Evolutionary conservation across 2,888 invertebrate species (phyloP).

Genomic region (Apeira syringaria): DNA sequence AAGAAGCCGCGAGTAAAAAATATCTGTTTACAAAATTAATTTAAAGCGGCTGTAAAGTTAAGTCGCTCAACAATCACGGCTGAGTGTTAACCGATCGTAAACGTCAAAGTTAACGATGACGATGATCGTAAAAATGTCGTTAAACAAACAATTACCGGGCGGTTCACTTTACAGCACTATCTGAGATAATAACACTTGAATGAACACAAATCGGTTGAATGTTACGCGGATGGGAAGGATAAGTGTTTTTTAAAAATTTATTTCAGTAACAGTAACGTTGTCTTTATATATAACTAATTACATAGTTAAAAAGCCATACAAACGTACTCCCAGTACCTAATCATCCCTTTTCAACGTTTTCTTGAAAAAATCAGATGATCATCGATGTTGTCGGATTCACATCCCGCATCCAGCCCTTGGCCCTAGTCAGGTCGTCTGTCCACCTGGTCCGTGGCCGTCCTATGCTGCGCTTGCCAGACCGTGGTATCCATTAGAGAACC

Average conservation of each 20-base stretch:
- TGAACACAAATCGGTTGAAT: slow-evolving; percentile 20
- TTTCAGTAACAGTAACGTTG: no score
- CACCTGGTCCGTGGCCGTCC: no score
- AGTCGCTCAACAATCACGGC: slow-evolving; percentile 58
- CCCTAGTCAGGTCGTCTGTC: no score
- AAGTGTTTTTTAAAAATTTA: slow-evolving; percentile 2
- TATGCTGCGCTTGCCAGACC: no score
- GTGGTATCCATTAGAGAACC: no score
- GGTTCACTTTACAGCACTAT: slow-evolving; percentile 44
- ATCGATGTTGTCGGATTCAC: no score
- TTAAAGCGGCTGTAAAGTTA: slow-evolving; percentile 24
- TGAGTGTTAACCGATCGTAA: slow-evolving; percentile 76
- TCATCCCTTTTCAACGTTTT: no score
- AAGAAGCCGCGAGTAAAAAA: slow-evolving; percentile 17
- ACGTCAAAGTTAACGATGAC: slow-evolving; percentile 73
- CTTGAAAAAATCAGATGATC: no score
- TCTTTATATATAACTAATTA: no score
- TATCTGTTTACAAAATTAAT: slow-evolving; percentile 64
- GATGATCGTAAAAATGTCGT: slow-evolving; percentile 76
- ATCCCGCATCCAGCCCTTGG: no score
- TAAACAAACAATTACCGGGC: slow-evolving; percentile 76
- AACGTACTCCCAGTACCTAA: no score
- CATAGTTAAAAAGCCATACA: no score
- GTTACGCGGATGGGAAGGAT: slow-evolving; percentile 7
- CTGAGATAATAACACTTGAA: slow-evolving; percentile 40